phyloP scores from a whole-genome alignment of 2,113 vertebrate species.

The Monopterus albus region DNA sequence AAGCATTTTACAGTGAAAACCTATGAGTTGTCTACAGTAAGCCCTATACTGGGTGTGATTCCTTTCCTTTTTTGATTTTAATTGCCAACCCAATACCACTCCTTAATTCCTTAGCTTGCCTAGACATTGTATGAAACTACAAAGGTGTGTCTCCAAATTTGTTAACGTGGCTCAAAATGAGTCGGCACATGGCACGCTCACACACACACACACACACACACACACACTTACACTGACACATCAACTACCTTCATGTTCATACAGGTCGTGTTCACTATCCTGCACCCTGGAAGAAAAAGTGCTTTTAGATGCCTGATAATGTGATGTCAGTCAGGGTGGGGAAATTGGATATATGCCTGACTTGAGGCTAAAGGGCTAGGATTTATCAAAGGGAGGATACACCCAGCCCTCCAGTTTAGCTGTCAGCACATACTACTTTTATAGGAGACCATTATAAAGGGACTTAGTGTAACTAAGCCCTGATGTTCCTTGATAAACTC shows the following conservation, averaged over 20 bases:
- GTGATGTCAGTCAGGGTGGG: constrained; percentile 42
- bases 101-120: constrained; percentile 82
- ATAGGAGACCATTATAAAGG: constrained; percentile 1
- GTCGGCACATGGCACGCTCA: constrained; percentile 29
- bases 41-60: neutral
- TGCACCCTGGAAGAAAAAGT: constrained; percentile 7
- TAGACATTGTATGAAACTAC: constrained; percentile 60
- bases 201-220: neutral
- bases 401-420: constrained; percentile 16
- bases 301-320: constrained; percentile 26
- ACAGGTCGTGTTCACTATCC: constrained; percentile 56
- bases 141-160: constrained; percentile 78
- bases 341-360: constrained; percentile 14
- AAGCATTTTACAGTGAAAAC: neutral
- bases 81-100: constrained; percentile 58
- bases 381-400: constrained; percentile 17
- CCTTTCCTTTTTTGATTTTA: constrained; percentile 32
- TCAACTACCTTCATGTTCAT: constrained; percentile 67
- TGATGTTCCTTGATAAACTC: neutral
- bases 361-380: constrained; percentile 4
- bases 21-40: neutral
- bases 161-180: constrained; percentile 63
- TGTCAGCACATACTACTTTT: constrained; percentile 4
- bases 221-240: constrained; percentile 42
- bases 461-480: neutral